Evolutionary conservation across 2,113 vertebrate genomes (phyloP), one percentile per base, ranked within the genome.

Genomic region (Melospiza melodia): DNA sequence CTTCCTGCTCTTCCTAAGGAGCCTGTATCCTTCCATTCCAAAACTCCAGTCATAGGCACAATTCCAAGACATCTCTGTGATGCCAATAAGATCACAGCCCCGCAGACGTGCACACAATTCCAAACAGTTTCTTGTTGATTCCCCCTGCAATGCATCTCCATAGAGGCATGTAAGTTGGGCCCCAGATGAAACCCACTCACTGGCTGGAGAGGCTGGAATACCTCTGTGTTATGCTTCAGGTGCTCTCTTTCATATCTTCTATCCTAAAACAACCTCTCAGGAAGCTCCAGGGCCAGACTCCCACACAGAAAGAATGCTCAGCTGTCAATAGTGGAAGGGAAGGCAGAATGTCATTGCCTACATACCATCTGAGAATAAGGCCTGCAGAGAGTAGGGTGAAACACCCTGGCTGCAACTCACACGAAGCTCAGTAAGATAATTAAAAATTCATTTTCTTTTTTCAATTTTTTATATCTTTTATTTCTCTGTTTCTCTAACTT

Each of bases 131-230:
- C 14, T 66, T 46, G 23, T 31, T n/a, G 27, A n/a, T 78, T 52
- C 16, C 33, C 51, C 17, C 4, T 25, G 20, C 6, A 30, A 18
- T 59, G 37, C 4, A 10, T 46, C 41, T 39, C 19, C 23, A 28
- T 1, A 39, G 44, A 33, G 59, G 3, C 15, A 28, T 52, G 22
- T 19, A 66, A 51, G 4, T 7, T 37, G 15, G 10, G 23, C 27
- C 37, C 33, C 19, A 10, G 2, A 7, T 28, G 59, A 37, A 59
- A 37, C 2, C 0, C 0, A 19, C 52, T 89, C 23, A 19, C 44
- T 67, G 37, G 15, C 10, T n/a, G 20, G 30, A 79, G 66, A 18
- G 35, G 16, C 5, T 81, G 37, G 12, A 51, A 66, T 44, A 21
- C 3, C 3, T 37, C n/a, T 59, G 19, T 21, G 7, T 10, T 59